Evolutionary conservation across 2,113 vertebrate species (phyloP), one percentile per base, ranked within the genome.

Genomic region (Istiophorus platypterus): DNA sequence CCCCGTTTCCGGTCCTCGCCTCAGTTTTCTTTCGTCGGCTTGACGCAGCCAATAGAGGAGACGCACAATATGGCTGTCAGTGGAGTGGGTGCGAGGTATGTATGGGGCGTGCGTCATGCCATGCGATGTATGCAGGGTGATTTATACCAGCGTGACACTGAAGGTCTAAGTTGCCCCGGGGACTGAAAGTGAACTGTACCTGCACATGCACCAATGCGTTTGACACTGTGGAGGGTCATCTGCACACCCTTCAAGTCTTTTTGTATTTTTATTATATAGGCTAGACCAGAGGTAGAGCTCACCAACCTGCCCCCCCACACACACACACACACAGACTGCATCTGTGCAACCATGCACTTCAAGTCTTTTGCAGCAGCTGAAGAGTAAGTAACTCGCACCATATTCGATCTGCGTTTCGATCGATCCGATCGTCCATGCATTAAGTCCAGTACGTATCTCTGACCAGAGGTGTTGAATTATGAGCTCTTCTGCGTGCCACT

Each of bases 11-110:
- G 61, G 5, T 31, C 5, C 1, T 10, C 7, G n/a, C 10, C 27
- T 41, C 34, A 3, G 1, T 5, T 70, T 80, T 37, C 5, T 52
- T 0, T 12, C 0, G 2, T 5, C 1, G 2, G 72, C 78, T 72
- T 84, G 58, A 87, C 27, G 3, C n/a, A 39, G 27, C 9, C 68
- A 69, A 22, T 34, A 22, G 61, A 54, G 14, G 47, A 86, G 81
- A 83, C 67, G 85, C 81, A 72, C 91, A 93, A 95, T 89, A 94
- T 93, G 92, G 92, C 92, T 91, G 93, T 92, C 91, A 86, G 70
- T 37, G 73, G 59, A 54, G 81, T 62, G 63, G 77, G 73, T 68
- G 59, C 29, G 34, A 78, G 77, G 77, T 69, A 80, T 83, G 84
- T 67, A 57, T 78, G 80, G 8, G 39, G 51, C 29, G 57, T 80